Evolutionary conservation across 2,113 vertebrate species (phyloP).

Genomic region (Carassius carassius): DNA sequence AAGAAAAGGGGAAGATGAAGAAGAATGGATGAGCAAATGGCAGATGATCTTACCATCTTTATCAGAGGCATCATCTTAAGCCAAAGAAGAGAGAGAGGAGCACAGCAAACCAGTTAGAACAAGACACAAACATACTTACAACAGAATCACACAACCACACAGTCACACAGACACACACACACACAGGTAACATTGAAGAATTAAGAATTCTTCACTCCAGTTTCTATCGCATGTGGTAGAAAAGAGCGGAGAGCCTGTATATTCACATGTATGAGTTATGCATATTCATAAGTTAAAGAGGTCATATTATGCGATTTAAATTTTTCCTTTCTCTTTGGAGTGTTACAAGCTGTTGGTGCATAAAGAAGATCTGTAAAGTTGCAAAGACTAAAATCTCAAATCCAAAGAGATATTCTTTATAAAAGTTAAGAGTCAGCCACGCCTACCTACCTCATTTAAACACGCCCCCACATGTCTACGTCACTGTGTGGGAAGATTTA

Average conservation of each 20-base stretch:
- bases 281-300: neutral
- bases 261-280: neutral
- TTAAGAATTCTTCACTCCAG: neutral
- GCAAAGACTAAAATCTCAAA: no score
- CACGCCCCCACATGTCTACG: no score
- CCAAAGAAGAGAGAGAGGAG: slow-evolving; percentile 74
- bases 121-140: neutral
- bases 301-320: no score
- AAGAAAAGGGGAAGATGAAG: slow-evolving; percentile 2
- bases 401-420: no score
- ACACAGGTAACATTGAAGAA: neutral
- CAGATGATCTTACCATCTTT: slow-evolving; percentile 96
- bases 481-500: no score
- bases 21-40: slow-evolving; percentile 53
- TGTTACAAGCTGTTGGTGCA: no score
- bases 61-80: slow-evolving; percentile 97
- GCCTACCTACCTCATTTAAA: no score
- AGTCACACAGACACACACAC: no score
- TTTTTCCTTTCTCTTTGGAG: no score
- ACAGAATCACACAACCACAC: neutral
- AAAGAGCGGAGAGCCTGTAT: neutral
- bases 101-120: slow-evolving; percentile 84
- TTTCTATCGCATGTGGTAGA: neutral
- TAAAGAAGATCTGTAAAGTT: no score
- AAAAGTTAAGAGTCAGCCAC: no score